Conservation (phyloP, 2,113 vertebrate genomes). For the Eudyptes chrysolophus region DNA sequence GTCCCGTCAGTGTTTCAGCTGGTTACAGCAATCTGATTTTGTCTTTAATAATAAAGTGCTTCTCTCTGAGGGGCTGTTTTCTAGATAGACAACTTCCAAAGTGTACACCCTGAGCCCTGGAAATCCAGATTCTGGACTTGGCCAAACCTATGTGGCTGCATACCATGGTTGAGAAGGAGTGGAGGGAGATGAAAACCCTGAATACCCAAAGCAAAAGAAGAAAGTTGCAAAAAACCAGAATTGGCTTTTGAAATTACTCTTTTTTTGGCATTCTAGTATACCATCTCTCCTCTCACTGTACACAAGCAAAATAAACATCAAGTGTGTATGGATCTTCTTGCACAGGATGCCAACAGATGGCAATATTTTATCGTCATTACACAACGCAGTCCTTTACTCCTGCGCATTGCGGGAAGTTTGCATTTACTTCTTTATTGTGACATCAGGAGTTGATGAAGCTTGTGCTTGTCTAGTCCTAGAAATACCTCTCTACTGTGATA, state of each 20-base stretch:
- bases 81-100: neutral
- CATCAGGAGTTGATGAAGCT: neutral
- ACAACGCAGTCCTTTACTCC: neutral
- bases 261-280: neutral
- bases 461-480: neutral
- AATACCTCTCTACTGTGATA: neutral
- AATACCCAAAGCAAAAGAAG: neutral
- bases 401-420: neutral
- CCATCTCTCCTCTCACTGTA: neutral
- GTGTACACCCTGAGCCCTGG: neutral
- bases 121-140: neutral
- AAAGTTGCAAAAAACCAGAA: neutral
- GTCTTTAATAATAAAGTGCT: neutral
- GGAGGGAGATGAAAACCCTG: neutral
- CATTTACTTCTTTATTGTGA: neutral
- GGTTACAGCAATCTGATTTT: neutral
- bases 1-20: neutral
- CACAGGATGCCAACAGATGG: constrained; percentile 77
- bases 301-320: neutral
- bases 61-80: neutral
- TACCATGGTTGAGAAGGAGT: neutral
- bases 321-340: constrained; percentile 7
- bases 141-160: neutral
- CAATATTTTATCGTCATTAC: constrained; percentile 73
- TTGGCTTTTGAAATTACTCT: neutral